phyloP scores from a whole-genome alignment of 1,140 invertebrate genomes.

The Diorhabda carinulata region DNA sequence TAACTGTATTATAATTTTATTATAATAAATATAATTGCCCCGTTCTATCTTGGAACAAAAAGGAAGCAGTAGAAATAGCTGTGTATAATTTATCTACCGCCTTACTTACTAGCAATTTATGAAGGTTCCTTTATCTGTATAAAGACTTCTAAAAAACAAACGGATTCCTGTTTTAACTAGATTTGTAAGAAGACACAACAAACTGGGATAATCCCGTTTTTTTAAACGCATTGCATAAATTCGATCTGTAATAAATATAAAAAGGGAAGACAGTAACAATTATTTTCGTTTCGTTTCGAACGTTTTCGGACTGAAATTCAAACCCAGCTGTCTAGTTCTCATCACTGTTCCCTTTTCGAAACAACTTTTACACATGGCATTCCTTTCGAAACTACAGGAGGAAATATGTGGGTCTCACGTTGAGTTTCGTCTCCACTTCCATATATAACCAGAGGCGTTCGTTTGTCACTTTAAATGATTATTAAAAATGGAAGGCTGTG shows the following conservation, averaged over 20 bases:
- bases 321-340: conserved; percentile 34
- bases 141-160: too few relatives aligned
- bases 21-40: too few relatives aligned
- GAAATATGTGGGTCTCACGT: conserved; percentile 13
- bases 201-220: too few relatives aligned
- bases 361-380: conserved; percentile 12
- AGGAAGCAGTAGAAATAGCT: too few relatives aligned
- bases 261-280: conserved; percentile 18
- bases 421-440: conserved; percentile 44
- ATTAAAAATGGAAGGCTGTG: too few relatives aligned
- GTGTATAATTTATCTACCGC: too few relatives aligned
- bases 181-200: too few relatives aligned
- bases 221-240: not conserved
- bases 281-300: conserved; percentile 18
- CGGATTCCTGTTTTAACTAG: too few relatives aligned
- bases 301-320: conserved; percentile 15
- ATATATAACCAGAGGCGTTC: conserved; percentile 48
- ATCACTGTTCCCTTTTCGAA: conserved; percentile 19
- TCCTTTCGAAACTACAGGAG: conserved; percentile 9
- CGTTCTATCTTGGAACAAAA: too few relatives aligned
- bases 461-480: conserved; percentile 30
- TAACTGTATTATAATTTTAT: too few relatives aligned
- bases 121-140: too few relatives aligned
- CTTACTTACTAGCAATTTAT: too few relatives aligned
- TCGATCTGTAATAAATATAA: conserved; percentile 1